These are phyloP conservation scores for Drosophila tropicalis DNA, from an alignment of 1,140 invertebrate genomes.

Conservation along the genomic window DNA sequence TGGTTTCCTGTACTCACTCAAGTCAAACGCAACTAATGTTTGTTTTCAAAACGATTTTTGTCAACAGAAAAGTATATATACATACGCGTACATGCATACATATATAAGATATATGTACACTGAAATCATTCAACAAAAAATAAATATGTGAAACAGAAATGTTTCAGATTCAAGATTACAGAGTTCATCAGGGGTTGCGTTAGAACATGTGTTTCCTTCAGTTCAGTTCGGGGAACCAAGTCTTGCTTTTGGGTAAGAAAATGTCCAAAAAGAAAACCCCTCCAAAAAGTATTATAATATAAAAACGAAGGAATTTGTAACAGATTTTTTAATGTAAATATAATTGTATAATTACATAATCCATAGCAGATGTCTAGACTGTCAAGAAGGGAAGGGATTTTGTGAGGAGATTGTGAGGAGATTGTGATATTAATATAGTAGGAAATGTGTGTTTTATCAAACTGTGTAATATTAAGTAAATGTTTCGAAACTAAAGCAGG, in stretches of 20 bases:
- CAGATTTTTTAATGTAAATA: constrained; percentile 79
- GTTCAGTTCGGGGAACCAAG: background rate
- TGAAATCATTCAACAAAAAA: constrained; percentile 25
- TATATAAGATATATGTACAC: constrained; percentile 12
- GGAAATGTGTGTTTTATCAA: constrained; percentile 8
- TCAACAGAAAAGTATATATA: constrained; percentile 46
- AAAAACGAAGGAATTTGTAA: constrained; percentile 30
- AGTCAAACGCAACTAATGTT: constrained; percentile 57
- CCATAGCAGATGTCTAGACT: constrained; percentile 56
- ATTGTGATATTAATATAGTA: constrained; percentile 12
- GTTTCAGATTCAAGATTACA: constrained; percentile 25
- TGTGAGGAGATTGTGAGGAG: constrained; percentile 34
- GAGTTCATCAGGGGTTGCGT: constrained; percentile 44
- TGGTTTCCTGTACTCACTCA: constrained; percentile 37
- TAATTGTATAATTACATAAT: constrained; percentile 81
- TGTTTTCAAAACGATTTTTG: constrained; percentile 71
- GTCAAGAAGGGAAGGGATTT: background rate
- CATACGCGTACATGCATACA: background rate
- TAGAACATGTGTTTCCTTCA: constrained; percentile 61
- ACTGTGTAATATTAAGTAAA: constrained; percentile 1
- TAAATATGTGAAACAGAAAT: constrained; percentile 25
- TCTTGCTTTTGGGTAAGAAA: constrained; percentile 53
- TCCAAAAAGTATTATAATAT: constrained; percentile 15
- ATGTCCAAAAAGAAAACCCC: constrained; percentile 43
- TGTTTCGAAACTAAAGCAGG: background rate